Percentiles rank a stretch among this genome's conserved stretches.
These are phyloP conservation scores for Eumaeus atala DNA, from an alignment of 1,140 invertebrate species.

Conservation along the genomic window DNA sequence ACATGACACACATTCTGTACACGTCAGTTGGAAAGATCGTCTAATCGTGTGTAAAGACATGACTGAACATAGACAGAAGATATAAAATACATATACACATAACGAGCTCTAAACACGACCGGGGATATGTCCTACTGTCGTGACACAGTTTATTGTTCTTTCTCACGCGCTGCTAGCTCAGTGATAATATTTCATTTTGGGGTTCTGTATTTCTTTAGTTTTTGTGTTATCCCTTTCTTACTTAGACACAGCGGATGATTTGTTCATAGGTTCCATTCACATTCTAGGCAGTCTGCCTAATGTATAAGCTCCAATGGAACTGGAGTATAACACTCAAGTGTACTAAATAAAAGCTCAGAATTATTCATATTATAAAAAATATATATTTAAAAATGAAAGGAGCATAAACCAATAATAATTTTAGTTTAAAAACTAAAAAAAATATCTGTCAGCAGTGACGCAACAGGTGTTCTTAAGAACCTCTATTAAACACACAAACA, in stretches of 20 bases:
- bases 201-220: slow-evolving; percentile 14
- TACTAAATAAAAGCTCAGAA: too few relatives aligned
- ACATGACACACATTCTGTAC: slow-evolving; percentile 2
- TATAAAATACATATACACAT: slow-evolving; percentile 7
- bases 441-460: too few relatives aligned
- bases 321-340: too few relatives aligned
- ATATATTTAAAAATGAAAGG: too few relatives aligned
- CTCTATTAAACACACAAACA: too few relatives aligned
- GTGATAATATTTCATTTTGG: slow-evolving; percentile 13
- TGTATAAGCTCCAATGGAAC: too few relatives aligned
- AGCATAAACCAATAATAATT: too few relatives aligned
- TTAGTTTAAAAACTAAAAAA: too few relatives aligned
- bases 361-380: too few relatives aligned
- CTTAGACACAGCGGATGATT: too few relatives aligned
- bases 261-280: too few relatives aligned
- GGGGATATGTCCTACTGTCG: slow-evolving; percentile 17
- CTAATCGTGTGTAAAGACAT: slow-evolving; percentile 15
- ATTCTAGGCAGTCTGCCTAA: background rate
- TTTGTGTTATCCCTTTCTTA: background rate
- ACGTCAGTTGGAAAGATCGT: slow-evolving; percentile 9
- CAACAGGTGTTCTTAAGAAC: too few relatives aligned
- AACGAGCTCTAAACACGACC: slow-evolving; percentile 10
- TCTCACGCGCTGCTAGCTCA: slow-evolving; percentile 10
- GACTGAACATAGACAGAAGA: slow-evolving; percentile 14
- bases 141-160: slow-evolving; percentile 14